Base-by-base conservation (phyloP, 2,113 vertebrate species). In the Trichechus manatus region DNA sequence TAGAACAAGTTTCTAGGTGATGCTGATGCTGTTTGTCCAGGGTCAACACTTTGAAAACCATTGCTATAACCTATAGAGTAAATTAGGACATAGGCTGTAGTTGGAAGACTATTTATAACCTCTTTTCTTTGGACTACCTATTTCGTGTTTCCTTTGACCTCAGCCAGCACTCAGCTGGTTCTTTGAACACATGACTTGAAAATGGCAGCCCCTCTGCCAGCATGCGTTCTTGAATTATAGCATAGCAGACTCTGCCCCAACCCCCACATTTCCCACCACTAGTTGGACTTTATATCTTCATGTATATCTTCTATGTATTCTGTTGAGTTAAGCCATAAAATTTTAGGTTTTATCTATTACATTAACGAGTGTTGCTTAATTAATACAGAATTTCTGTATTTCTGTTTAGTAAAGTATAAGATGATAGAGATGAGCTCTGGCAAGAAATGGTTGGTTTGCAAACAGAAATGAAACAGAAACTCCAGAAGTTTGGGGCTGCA, bases 391-490 rank as follows among this genome's bases (percentile, higher is more conserved):
- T 72, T 81, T 81, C 39, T 79, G 13, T 8, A 61, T 42, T 5
- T 19, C 8, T 74, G 1, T 36, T 84, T 61, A 75, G 23, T 9
- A 81, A 88, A 56, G 42, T 31, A 19, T 64, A 80, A 75, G 77
- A 75, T 72, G 44, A 85, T 93, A 84, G 78, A 88, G 9, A 74
- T 68, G 44, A 85, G 14, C 22, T 44, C 9, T 14, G 39, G 9
- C 33, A 53, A 91, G 47, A 93, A 93, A 80, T 53, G 56, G 5
- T 13, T 66, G 8, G 22, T 72, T 59, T 80, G 8, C 10, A 95
- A 80, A 79, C 70, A 81, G 33, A 74, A 93, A 91, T 80, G 6
- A 94, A 95, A 59, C 14, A 56, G 42, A 78, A 78, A 89, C 80
- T 81, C 47, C 47, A 74, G 11, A 88, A 88, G 61, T 39, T 91